Percentiles rank a stretch among this genome's conserved stretches.
These are phyloP conservation scores for Myotis vivesi DNA, from an alignment of 2,797 vertebrate genomes.

Conservation along the genomic window DNA sequence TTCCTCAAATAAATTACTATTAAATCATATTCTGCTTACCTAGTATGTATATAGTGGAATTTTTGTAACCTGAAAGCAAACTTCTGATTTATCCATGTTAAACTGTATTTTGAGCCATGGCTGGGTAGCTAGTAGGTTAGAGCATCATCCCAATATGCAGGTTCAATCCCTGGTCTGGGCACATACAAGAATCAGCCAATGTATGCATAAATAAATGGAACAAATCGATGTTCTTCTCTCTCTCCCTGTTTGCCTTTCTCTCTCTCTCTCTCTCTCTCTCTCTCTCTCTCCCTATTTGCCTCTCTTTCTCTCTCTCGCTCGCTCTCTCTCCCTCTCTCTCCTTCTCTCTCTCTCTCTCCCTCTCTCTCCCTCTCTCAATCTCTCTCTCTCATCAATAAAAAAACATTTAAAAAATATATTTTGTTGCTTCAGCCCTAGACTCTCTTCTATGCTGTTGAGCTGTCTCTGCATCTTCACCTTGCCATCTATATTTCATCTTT, in stretches of 20 bases:
- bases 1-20: constrained; percentile 1
- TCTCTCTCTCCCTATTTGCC: too few species aligned
- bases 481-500: neutral
- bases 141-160: neutral
- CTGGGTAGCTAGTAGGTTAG: neutral
- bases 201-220: neutral
- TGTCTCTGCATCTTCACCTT: neutral
- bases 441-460: neutral
- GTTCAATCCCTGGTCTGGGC: neutral
- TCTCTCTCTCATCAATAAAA: neutral
- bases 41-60: neutral
- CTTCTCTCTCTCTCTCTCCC: too few species aligned
- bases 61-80: constrained; percentile 29
- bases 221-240: neutral
- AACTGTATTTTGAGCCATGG: neutral
- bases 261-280: too few species aligned
- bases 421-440: constrained; percentile 17
- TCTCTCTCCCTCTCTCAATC: too few species aligned
- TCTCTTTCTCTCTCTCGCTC: too few species aligned
- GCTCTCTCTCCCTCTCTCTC: neutral
- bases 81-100: neutral
- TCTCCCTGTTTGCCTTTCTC: neutral
- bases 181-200: neutral
- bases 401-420: neutral
- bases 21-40: neutral